Evolutionary conservation across 1,140 invertebrate species (phyloP).

Genomic region (Drosophila miranda): DNA sequence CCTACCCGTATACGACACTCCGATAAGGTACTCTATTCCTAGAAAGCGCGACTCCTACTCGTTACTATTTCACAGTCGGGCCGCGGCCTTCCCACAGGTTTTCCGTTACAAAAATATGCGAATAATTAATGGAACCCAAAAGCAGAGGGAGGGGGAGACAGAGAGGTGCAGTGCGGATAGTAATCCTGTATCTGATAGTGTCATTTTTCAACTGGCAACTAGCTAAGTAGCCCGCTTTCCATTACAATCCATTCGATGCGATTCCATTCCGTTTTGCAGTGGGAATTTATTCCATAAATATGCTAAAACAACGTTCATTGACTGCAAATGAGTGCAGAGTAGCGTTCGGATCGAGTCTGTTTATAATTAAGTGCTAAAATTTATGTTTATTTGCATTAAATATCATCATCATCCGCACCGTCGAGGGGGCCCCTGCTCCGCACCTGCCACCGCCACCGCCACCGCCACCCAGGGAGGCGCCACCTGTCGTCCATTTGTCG

Average conservation of each 20-base stretch:
- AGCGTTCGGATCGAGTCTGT: conserved; percentile 45
- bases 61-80: conserved; percentile 33
- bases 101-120: conserved; percentile 39
- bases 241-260: conserved; percentile 20
- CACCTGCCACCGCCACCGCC: neutral
- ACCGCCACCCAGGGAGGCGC: conserved; percentile 38
- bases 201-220: conserved; percentile 60
- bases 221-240: conserved; percentile 58
- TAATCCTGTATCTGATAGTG: conserved; percentile 24
- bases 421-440: conserved; percentile 1
- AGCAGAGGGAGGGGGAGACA: too few species aligned
- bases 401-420: conserved; percentile 13
- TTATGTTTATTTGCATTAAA: conserved; percentile 67
- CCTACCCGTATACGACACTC: too few species aligned
- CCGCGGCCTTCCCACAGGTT: conserved; percentile 66
- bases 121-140: conserved; percentile 15
- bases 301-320: conserved; percentile 65
- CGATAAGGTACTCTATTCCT: too few species aligned
- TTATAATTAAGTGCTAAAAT: conserved; percentile 78
- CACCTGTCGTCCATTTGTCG: conserved; percentile 75
- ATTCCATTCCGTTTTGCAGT: conserved; percentile 20
- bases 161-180: too few species aligned
- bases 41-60: too few species aligned
- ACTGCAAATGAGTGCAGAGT: conserved; percentile 60
- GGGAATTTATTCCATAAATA: conserved; percentile 72